Conservation (phyloP, 1,140 invertebrate genomes). For the Eulimnadia texana region DNA sequence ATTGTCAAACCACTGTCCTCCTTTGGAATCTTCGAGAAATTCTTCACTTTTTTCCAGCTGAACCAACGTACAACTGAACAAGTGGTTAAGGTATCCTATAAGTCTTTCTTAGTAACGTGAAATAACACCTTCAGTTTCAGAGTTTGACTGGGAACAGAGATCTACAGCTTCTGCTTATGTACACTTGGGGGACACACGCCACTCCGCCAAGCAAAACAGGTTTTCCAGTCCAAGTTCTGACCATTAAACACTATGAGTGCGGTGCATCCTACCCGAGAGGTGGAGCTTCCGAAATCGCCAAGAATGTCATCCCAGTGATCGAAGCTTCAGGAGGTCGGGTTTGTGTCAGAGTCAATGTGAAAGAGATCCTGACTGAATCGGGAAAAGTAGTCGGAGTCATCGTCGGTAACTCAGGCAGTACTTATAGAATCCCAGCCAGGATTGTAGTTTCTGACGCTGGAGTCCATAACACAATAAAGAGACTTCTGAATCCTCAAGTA, state of each 20-base stretch:
- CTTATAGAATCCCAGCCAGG: slow-evolving; percentile 25
- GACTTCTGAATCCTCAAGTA: slow-evolving; percentile 26
- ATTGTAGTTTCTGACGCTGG: slow-evolving; percentile 31
- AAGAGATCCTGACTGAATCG: slow-evolving; percentile 24
- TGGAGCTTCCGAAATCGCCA: slow-evolving; percentile 32
- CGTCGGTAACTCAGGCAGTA: slow-evolving; percentile 23
- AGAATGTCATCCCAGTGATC: slow-evolving; percentile 30
- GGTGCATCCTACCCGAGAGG: slow-evolving; percentile 31
- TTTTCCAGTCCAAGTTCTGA: slow-evolving; percentile 27
- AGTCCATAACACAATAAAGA: slow-evolving; percentile 26
- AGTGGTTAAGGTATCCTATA: slow-evolving; percentile 12
- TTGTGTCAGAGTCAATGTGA: slow-evolving; percentile 29
- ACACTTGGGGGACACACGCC: slow-evolving; percentile 33
- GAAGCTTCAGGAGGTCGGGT: slow-evolving; percentile 29
- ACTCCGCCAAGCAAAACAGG: slow-evolving; percentile 25
- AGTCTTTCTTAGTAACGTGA: too few species aligned
- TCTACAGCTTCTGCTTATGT: slow-evolving; percentile 29
- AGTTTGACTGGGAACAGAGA: slow-evolving; percentile 27
- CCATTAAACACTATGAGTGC: slow-evolving; percentile 27
- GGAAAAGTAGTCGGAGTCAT: slow-evolving; percentile 23
- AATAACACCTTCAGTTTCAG: too few species aligned
- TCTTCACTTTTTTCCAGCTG: slow-evolving; percentile 8
- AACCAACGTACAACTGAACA: slow-evolving; percentile 14
- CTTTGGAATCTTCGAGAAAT: background rate
- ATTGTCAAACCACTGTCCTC: slow-evolving; percentile 22